A percentile compares a stretch with the other conserved stretches of the same genome.
Evolutionary conservation across 2,888 invertebrate species (phyloP).

Genomic region (Eledona agricola): DNA sequence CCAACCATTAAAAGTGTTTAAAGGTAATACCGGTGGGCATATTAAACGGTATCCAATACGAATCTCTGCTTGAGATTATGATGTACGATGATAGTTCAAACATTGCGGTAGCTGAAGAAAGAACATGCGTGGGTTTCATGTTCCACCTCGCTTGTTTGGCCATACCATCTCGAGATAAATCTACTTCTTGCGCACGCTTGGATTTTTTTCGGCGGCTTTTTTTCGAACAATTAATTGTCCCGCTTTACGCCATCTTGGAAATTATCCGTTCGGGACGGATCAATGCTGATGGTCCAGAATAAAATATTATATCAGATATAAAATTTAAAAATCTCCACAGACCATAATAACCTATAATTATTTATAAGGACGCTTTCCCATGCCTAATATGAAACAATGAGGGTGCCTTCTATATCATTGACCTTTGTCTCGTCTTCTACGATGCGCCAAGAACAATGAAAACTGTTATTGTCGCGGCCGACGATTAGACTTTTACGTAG

Average conservation of each 20-base stretch:
- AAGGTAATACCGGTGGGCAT: constrained; percentile 51
- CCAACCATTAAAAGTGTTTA: constrained; percentile 39
- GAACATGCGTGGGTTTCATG: constrained; percentile 53
- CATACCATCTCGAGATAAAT: constrained; percentile 50
- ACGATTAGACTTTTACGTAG: too few relatives aligned
- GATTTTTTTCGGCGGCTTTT: constrained; percentile 8
- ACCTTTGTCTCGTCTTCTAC: constrained; percentile 34
- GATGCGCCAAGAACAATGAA: constrained; percentile 28
- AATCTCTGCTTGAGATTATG: constrained; percentile 54
- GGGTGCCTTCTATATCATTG: constrained; percentile 46
- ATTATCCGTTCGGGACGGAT: constrained; percentile 31
- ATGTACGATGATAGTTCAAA: constrained; percentile 54
- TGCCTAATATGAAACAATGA: constrained; percentile 59
- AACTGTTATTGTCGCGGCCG: constrained; percentile 20
- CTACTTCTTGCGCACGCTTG: constrained; percentile 28
- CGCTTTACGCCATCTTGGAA: constrained; percentile 20
- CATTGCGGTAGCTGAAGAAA: constrained; percentile 53
- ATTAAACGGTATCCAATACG: constrained; percentile 52
- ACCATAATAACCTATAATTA: constrained; percentile 58
- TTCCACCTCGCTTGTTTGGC: constrained; percentile 53
- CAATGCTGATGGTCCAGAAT: constrained; percentile 58
- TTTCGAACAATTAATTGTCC: constrained; percentile 13
- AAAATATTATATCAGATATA: constrained; percentile 58
- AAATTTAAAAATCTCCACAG: constrained; percentile 53
- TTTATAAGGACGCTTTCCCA: constrained; percentile 56